Evolutionary conservation across 2,888 invertebrate species (phyloP), one percentile per base, ranked within the genome.

Genomic region (Athetis lepigone): DNA sequence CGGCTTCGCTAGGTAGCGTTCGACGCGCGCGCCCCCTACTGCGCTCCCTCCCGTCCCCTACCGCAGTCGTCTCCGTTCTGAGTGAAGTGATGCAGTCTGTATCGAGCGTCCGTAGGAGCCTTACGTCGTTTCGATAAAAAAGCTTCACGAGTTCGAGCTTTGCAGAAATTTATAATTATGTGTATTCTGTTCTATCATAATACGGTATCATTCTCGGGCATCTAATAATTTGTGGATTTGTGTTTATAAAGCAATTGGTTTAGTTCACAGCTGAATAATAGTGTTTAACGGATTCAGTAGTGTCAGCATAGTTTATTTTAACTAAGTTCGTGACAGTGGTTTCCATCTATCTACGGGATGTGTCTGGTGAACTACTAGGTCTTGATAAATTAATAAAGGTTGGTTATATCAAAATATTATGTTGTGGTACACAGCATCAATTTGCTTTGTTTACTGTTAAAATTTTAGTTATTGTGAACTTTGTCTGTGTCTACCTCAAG

Each of bases 111-210:
- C 70, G 81, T 63, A 51, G 76, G 62, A 76, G 62, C 55, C 62
- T 77, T 70, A 87, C 89, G 91, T 88, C 75, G 61, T 63, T 64
- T 79, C 46, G 54, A 46, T 65, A 51, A 50, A 70, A 88, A 90
- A 92, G 89, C 92, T 89, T 89, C 67, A 86, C 90, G 92, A 84
- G 84, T 86, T 87, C 93, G 94, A 92, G 94, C 94, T 94, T 94
- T 93, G 85, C 88, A 88, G 84, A 81, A 79, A 79, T 84, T 82
- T 84, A 84, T 84, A 85, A 88, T 87, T 85, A 90, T 87, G 89
- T 89, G 87, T 84, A 77, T 81, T 85, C 77, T 84, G 74, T 86
- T 86, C 83, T 72, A 61, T 70, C 80, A 79, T 69, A 79, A 78
- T 69, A 79, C 74, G 73, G 57, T 72, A 84, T 81, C 78, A 79